Base-by-base conservation (phyloP, 1,140 invertebrate genomes). In the Cheumatopsyche charites region DNA sequence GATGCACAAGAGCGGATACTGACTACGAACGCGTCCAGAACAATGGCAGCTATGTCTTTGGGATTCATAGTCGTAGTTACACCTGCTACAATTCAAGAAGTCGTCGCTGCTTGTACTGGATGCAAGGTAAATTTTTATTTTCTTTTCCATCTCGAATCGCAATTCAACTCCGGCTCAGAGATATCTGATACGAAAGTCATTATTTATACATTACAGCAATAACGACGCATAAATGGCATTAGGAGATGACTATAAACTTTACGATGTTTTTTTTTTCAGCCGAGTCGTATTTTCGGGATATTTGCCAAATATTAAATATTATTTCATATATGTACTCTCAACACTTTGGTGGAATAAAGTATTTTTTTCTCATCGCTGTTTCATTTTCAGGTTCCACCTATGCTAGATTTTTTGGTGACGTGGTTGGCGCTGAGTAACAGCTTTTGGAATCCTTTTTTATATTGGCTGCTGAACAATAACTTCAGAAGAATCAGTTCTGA, bases 61-160 rank as follows among this genome's bases (percentile, higher is more conserved):
- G 91, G 92, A 63, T 94, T 94, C 83, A 94, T 94, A 79, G 92
- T 94, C 62, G 91, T 94, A 86, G 92, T 94, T 67, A 94, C 92
- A 68, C 92, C 92, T 25, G 93, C 92, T 87, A 93, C 92, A 25
- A 94, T 94, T 72, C 92, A 94, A 83, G 92, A 94, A 87, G 92
- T 94, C 67, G 92, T 94, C 15, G 92, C 91, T 29, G 92, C 92
- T 17, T 94, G 92, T 79, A 94, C 92, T 1, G 92, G 92, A 67
- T 90, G 91, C 43, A 90, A 90, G 82, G 87, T 83, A 80, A 81
- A 13, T 9, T 36, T 17, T 36, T 55, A 29, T 36, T 36, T 36
- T 55, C 17, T 23, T 17, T 26, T 58, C 7, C 21, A 58, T 23
- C 7, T 62, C 21, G 19, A n/a, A 58, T 25, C 29, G 29, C 29